Evolutionary conservation across 2,888 invertebrate species (phyloP).

Genomic region (Synanthedon myopaeformis): DNA sequence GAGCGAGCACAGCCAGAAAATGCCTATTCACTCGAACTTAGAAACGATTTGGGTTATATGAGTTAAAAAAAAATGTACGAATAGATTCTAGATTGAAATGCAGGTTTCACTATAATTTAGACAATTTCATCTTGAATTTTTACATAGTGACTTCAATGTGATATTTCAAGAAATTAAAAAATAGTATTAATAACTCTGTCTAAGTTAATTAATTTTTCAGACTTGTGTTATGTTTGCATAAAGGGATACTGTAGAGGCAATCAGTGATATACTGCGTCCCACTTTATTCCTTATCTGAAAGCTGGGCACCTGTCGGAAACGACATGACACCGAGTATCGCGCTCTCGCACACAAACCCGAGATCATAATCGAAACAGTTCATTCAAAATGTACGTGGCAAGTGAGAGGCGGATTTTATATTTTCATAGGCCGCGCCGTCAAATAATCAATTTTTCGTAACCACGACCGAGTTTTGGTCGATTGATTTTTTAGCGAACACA

Average conservation of each 20-base stretch:
- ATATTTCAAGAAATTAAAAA: no score
- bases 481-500: slow-evolving; percentile 10
- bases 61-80: no score
- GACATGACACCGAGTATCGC: slow-evolving; percentile 16
- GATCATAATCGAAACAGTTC: slow-evolving; percentile 16
- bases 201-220: no score
- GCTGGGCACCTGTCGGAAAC: slow-evolving; percentile 21
- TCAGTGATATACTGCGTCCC: slow-evolving; percentile 2
- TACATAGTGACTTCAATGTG: no score
- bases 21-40: no score
- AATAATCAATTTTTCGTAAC: slow-evolving; percentile 18
- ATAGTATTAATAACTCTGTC: no score
- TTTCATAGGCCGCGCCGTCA: slow-evolving; percentile 7
- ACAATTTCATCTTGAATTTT: no score
- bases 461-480: slow-evolving; percentile 9
- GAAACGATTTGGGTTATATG: no score
- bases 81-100: no score
- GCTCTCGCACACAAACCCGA: slow-evolving; percentile 13
- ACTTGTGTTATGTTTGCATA: no score
- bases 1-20: no score
- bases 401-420: slow-evolving; percentile 18
- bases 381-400: slow-evolving; percentile 10
- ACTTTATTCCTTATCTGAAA: slow-evolving; percentile 6
- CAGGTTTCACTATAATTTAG: no score
- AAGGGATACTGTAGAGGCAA: slow-evolving; percentile 1